A percentile compares a stretch with the other conserved stretches of the same genome.
phyloP scores from a whole-genome alignment of 2,888 invertebrate genomes.

The Trileptium ribeirensis region DNA sequence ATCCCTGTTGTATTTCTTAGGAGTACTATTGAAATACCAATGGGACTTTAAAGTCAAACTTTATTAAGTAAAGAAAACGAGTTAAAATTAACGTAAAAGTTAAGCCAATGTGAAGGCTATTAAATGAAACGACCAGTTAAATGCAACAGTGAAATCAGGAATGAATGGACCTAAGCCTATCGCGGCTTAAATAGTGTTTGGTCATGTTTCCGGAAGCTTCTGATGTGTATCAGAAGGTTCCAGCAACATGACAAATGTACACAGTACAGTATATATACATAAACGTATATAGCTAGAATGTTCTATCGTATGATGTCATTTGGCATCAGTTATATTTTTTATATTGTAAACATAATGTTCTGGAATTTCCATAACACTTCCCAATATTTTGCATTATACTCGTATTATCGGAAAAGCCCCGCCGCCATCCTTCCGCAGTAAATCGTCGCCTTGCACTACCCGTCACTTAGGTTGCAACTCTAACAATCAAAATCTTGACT shows the following conservation, averaged over 20 bases:
- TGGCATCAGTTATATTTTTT: not conserved
- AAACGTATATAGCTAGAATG: not conserved
- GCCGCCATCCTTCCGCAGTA: too few relatives aligned
- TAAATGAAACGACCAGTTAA: not conserved
- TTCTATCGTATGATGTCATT: not conserved
- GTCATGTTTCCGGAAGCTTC: not conserved
- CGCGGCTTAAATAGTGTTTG: not conserved
- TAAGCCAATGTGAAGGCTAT: not conserved
- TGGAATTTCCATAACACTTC: slow-evolving; percentile 7
- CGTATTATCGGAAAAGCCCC: too few relatives aligned
- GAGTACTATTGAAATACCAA: not conserved
- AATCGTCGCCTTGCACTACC: too few relatives aligned
- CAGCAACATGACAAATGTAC: not conserved
- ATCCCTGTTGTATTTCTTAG: not conserved
- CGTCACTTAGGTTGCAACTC: too few relatives aligned
- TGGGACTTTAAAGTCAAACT: not conserved
- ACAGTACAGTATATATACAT: not conserved
- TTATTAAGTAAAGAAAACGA: not conserved
- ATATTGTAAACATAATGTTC: not conserved
- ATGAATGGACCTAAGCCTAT: not conserved
- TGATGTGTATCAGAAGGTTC: not conserved
- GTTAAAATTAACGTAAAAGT: not conserved
- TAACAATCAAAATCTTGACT: too few relatives aligned
- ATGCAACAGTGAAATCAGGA: not conserved
- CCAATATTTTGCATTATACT: too few relatives aligned